A percentile compares a stretch with the other conserved stretches of the same genome.
Evolutionary conservation across 2,888 invertebrate species (phyloP).

Genomic region (Hermodice carunculata): DNA sequence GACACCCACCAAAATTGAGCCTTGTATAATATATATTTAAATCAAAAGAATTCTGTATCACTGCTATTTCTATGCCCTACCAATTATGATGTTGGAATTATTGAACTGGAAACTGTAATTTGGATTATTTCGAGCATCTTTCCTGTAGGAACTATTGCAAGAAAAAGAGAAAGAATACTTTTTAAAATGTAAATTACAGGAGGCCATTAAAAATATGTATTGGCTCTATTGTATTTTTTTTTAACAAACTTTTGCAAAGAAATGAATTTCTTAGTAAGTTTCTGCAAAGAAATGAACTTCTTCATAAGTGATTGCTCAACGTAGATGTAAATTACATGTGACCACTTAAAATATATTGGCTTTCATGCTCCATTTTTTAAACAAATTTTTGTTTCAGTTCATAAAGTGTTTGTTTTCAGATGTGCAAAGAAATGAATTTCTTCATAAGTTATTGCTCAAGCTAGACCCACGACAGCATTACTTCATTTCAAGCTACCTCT

Average conservation of each 20-base stretch:
- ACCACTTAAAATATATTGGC: background rate
- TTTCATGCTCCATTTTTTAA: background rate
- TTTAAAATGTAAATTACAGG: too few species aligned
- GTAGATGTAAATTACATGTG: too few species aligned
- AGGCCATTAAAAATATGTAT: too few species aligned
- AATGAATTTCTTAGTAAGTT: constrained; percentile 44
- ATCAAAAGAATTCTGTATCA: too few species aligned
- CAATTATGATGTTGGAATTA: too few species aligned
- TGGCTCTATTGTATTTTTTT: background rate
- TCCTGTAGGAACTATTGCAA: too few species aligned
- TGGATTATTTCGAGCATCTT: too few species aligned
- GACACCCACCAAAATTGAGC: too few species aligned
- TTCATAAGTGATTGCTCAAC: constrained; percentile 60
- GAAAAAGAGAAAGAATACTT: too few species aligned
- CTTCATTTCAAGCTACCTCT: constrained; percentile 59
- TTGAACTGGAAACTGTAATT: too few species aligned
- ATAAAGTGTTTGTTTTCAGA: constrained; percentile 45
- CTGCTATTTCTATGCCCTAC: too few species aligned
- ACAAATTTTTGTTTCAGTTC: background rate
- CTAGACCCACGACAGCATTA: constrained; percentile 63
- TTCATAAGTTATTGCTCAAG: constrained; percentile 60
- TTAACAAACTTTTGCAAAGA: background rate
- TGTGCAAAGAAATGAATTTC: constrained; percentile 62
- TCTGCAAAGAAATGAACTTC: constrained; percentile 62
- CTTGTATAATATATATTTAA: too few species aligned